phyloP scores from a whole-genome alignment of 2,888 invertebrate genomes.

The Chrysodeixis includens region DNA sequence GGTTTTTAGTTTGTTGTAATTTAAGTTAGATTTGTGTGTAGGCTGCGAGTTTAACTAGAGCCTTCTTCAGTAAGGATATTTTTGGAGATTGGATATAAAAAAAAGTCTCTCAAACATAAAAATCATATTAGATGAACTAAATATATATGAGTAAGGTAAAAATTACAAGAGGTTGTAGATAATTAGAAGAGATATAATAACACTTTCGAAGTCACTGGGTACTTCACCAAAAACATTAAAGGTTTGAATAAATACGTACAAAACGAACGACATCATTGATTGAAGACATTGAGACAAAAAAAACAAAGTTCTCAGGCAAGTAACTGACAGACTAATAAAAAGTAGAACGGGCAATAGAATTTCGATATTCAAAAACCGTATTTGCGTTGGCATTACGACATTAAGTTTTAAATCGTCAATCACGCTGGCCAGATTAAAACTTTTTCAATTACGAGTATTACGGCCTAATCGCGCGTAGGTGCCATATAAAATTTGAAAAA shows the following conservation, averaged over 20 bases:
- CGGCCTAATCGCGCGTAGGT: constrained; percentile 49
- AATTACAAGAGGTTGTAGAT: too few relatives aligned
- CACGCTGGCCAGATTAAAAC: constrained; percentile 48
- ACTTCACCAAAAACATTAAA: background rate
- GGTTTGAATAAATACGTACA: background rate
- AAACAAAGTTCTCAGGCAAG: background rate
- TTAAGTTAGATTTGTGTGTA: constrained; percentile 11
- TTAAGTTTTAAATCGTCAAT: constrained; percentile 52
- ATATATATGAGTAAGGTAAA: too few relatives aligned
- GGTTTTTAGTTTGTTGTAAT: background rate
- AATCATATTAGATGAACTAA: too few relatives aligned
- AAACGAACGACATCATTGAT: background rate
- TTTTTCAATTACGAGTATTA: constrained; percentile 36
- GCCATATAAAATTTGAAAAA: constrained; percentile 36
- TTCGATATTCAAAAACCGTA: constrained; percentile 29
- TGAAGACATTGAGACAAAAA: background rate
- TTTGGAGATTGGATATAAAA: background rate
- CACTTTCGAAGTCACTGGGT: too few relatives aligned
- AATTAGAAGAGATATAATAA: too few relatives aligned
- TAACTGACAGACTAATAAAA: constrained; percentile 20
- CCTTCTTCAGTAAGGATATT: background rate
- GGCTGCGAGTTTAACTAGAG: background rate
- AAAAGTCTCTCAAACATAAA: too few relatives aligned
- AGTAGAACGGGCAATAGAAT: constrained; percentile 15
- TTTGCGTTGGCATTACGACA: constrained; percentile 40